phyloP scores from a whole-genome alignment of 2,888 invertebrate genomes.

The Branchipolynoe longqiensis region DNA sequence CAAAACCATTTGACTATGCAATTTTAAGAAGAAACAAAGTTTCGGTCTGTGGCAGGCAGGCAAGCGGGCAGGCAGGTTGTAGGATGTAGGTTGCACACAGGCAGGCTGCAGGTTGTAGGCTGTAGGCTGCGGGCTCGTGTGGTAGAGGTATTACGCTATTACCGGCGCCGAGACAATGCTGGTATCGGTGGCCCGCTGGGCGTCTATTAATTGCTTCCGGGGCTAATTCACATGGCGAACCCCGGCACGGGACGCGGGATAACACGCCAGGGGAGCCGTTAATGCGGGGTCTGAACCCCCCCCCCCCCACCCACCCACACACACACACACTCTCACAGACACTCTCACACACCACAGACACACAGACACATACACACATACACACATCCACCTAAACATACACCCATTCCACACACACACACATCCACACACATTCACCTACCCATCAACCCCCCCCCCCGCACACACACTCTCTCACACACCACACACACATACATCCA shows the following conservation, averaged over 20 bases:
- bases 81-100: too few species aligned
- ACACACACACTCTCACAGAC: background rate
- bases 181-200: background rate
- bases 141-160: background rate
- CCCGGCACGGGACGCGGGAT: background rate
- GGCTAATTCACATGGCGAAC: constrained; percentile 34
- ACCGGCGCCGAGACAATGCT: background rate
- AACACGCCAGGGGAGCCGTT: background rate
- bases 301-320: background rate
- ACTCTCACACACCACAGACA: background rate
- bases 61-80: too few species aligned
- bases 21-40: too few species aligned
- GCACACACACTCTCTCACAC: too few species aligned
- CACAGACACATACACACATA: too few species aligned
- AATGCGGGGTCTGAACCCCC: background rate
- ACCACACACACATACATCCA: too few species aligned
- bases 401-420: too few species aligned
- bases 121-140: background rate
- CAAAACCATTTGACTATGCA: too few species aligned
- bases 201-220: constrained; percentile 16
- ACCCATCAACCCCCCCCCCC: too few species aligned
- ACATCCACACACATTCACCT: too few species aligned
- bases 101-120: background rate
- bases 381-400: too few species aligned
- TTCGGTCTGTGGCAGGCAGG: too few species aligned